Evolutionary conservation across 2,797 vertebrate genomes (phyloP).

Genomic region (Arnoldichthys spilopterus): DNA sequence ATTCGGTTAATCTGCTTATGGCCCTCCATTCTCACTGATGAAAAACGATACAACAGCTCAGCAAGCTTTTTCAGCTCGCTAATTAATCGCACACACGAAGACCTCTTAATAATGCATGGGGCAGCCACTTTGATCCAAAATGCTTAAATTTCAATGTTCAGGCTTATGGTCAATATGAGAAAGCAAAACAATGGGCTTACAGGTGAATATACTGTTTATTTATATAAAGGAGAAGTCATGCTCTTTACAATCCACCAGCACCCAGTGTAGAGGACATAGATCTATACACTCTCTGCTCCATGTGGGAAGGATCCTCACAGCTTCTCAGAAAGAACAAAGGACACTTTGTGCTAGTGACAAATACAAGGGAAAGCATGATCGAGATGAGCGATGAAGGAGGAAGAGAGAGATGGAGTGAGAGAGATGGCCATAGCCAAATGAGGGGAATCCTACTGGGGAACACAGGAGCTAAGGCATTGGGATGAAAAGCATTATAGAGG

Average conservation of each 20-base stretch:
- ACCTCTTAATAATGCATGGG: constrained; percentile 63
- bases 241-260: constrained; percentile 3
- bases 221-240: too few species aligned
- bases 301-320: constrained; percentile 53
- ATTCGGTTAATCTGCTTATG: constrained; percentile 65
- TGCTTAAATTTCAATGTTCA: constrained; percentile 20
- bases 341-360: constrained; percentile 64
- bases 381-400: constrained; percentile 19
- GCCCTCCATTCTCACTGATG: constrained; percentile 60
- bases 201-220: background rate
- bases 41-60: constrained; percentile 67
- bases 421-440: constrained; percentile 43
- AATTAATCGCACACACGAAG: constrained; percentile 69
- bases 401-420: constrained; percentile 27
- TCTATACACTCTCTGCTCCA: constrained; percentile 17
- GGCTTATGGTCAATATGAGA: constrained; percentile 2
- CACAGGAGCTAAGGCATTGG: constrained; percentile 28
- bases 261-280: background rate
- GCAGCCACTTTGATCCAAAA: constrained; percentile 22
- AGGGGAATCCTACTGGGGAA: constrained; percentile 41
- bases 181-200: constrained; percentile 13
- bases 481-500: constrained; percentile 29
- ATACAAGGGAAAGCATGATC: constrained; percentile 21
- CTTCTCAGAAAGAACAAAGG: constrained; percentile 62
- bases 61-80: constrained; percentile 64